Base-by-base conservation (phyloP, 2,888 invertebrate genomes). In the Drosophila kambysellisi region DNA sequence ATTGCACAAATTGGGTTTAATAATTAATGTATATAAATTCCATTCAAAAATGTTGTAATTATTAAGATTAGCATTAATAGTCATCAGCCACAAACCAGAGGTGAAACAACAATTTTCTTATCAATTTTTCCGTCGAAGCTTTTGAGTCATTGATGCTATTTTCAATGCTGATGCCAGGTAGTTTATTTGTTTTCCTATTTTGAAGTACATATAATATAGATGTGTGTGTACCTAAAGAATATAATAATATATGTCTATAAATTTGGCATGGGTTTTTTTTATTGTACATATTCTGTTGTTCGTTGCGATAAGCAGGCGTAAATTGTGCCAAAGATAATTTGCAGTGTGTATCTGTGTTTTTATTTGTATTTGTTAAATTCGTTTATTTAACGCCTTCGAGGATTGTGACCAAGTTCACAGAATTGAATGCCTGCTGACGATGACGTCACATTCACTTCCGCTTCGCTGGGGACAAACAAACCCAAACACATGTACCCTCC, bases 251-350 rank as follows among this genome's bases (percentile, higher is more conserved):
- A 15, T 43, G 46, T 53, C 46, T 59, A 54, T 58, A 56, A 51
- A 57, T 57, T 65, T 79, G 37, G 43, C 51, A n/a, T 56, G 57
- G 33, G 54, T 74, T 69, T 54, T 25, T 25, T 61, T 20, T 12
- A 35, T 33, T 20, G 2, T 35, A n/a, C 1, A 37, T 29, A 15
- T 30, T 57, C 15, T n/a, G 15, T n/a, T 39, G 39, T 32, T 30
- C n/a, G 41, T 37, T n/a, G 79, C 79, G 79, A 70, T 79, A 78
- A 80, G 78, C 66, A 51, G 39, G 50, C 67, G 70, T 57, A 66
- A 83, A 82, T 82, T 88, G 66, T 80, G 86, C 67, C 77, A 82
- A 72, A 70, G 82, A 88, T 88, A 82, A 88, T 76, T 74, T 70
- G 29, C 53, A 52, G 52, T 58, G 35, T 20, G 46, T 25, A 4